Conservation (phyloP, 2,797 vertebrate species). For the Platyrinchus mystaceus region DNA sequence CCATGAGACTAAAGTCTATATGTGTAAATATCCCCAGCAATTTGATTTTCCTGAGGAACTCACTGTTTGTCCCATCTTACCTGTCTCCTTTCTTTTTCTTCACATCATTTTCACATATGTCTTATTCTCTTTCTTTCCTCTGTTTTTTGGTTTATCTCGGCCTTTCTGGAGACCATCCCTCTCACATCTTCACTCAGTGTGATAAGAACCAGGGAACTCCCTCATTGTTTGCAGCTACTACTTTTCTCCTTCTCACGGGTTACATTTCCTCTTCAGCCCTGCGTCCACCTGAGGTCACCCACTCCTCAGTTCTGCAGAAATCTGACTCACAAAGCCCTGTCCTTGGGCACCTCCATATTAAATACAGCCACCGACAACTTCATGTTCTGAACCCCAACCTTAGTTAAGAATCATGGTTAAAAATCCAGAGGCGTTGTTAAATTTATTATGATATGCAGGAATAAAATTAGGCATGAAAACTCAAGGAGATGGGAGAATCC, state of each 20-base stretch:
- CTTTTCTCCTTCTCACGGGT: background rate
- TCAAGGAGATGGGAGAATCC: background rate
- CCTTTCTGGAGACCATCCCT: background rate
- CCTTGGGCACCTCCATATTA: background rate
- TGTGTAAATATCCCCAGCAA: background rate
- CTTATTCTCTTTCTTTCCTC: background rate
- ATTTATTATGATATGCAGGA: background rate
- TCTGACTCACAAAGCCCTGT: background rate
- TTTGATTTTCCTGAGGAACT: background rate
- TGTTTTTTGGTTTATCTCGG: background rate
- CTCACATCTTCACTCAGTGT: background rate
- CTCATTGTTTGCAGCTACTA: background rate
- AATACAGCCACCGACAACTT: background rate
- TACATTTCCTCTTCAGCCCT: background rate
- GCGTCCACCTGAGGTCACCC: background rate
- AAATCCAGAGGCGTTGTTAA: background rate
- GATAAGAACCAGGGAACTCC: background rate
- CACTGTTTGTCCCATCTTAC: background rate
- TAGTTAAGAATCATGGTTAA: background rate
- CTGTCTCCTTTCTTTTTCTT: background rate
- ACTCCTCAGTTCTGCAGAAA: background rate
- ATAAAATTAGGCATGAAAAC: background rate
- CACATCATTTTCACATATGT: background rate
- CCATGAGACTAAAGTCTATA: background rate
- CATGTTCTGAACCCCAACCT: background rate